phyloP scores from a whole-genome alignment of 2,888 invertebrate genomes.

The Phalera bucephala region DNA sequence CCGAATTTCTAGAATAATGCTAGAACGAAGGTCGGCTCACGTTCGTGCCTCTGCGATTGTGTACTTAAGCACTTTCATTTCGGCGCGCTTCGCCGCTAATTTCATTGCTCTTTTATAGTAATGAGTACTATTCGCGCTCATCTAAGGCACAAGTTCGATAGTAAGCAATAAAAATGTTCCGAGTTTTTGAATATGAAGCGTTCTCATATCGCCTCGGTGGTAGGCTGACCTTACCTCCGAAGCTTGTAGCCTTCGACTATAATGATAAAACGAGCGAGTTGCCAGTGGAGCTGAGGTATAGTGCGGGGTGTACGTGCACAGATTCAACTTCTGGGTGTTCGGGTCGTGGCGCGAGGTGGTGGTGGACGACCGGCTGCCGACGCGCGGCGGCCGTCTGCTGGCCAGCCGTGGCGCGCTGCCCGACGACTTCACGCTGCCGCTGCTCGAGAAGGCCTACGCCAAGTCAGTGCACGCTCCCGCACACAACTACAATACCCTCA shows the following conservation, averaged over 20 bases:
- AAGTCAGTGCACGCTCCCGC: slow-evolving; percentile 79
- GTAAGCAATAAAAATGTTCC: too few species aligned
- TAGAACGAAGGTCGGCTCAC: background rate
- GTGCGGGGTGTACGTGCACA: too few species aligned
- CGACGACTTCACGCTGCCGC: slow-evolving; percentile 89
- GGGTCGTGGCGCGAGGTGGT: slow-evolving; percentile 89
- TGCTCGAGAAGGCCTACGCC: slow-evolving; percentile 92
- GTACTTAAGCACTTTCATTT: background rate
- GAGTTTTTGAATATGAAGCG: too few species aligned
- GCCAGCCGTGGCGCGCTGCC: slow-evolving; percentile 78
- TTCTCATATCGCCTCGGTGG: too few species aligned
- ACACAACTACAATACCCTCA: too few species aligned
- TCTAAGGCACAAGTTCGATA: too few species aligned
- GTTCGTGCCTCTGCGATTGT: background rate
- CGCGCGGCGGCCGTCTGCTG: slow-evolving; percentile 85
- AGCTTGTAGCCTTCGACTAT: too few species aligned
- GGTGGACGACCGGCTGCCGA: slow-evolving; percentile 90
- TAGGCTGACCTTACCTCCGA: too few species aligned
- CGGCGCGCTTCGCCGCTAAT: background rate
- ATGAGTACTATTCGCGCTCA: too few species aligned
- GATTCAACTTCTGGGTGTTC: slow-evolving; percentile 91
- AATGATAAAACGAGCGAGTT: too few species aligned
- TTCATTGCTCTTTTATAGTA: background rate
- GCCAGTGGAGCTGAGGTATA: too few species aligned
- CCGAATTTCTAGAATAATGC: background rate